phyloP scores from a whole-genome alignment of 2,797 vertebrate genomes.

The Lepus townsendii region DNA sequence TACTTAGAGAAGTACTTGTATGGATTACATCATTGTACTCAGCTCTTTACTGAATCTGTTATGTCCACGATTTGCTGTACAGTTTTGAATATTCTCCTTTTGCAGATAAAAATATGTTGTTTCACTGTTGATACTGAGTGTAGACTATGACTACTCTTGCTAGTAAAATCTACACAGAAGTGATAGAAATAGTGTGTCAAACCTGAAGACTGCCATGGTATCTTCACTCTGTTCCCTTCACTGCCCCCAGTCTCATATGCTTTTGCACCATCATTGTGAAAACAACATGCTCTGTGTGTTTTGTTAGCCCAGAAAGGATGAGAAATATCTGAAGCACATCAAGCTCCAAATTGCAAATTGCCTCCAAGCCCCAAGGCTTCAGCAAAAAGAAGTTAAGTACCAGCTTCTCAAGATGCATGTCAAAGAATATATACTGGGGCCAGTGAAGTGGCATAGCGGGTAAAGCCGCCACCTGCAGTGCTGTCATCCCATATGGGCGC shows the following conservation, averaged over 20 bases:
- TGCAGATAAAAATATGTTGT: background rate
- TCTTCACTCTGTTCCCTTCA: too few species aligned
- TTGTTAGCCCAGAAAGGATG: background rate
- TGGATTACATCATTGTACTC: background rate
- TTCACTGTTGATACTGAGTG: background rate
- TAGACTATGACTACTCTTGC: background rate
- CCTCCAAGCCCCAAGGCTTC: background rate
- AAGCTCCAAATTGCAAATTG: background rate
- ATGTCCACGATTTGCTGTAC: background rate
- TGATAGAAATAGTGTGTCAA: background rate
- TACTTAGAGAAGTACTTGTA: background rate
- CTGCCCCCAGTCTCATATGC: background rate
- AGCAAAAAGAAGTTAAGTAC: background rate
- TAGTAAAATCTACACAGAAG: background rate
- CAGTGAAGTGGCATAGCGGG: too few species aligned
- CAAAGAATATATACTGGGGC: too few species aligned
- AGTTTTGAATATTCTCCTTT: background rate
- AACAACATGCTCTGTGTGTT: background rate
- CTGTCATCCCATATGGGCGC: too few species aligned
- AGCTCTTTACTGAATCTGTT: background rate
- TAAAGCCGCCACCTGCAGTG: too few species aligned
- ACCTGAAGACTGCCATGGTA: background rate
- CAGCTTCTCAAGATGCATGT: background rate
- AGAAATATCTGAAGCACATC: background rate
- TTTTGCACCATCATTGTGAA: background rate